Evolutionary conservation across 2,888 invertebrate genomes (phyloP).

Genomic region (Epinotia bilunana): DNA sequence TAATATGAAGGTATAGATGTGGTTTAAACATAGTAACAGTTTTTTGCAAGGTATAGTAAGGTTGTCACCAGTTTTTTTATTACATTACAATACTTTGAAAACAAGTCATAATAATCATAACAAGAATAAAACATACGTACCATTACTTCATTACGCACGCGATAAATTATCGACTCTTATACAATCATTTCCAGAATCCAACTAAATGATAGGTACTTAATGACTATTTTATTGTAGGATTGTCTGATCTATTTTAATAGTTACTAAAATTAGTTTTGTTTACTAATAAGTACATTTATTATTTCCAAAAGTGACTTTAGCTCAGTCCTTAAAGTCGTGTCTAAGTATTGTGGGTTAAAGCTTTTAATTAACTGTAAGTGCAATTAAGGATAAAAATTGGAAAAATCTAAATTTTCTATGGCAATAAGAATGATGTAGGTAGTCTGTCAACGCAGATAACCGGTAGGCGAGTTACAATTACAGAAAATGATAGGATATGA

Average conservation of each 20-base stretch:
- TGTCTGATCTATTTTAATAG: not conserved
- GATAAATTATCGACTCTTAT: conserved; percentile 7
- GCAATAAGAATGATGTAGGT: conserved; percentile 3
- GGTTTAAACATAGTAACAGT: no score
- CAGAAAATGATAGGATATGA: not conserved
- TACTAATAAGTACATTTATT: conserved; percentile 9
- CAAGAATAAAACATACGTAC: conserved; percentile 7
- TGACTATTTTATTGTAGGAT: not conserved
- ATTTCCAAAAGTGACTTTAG: conserved; percentile 8
- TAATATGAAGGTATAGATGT: no score
- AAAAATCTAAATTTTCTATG: conserved; percentile 11
- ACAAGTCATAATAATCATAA: not conserved
- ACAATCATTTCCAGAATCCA: not conserved
- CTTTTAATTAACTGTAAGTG: conserved; percentile 11
- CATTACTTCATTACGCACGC: not conserved
- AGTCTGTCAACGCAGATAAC: conserved; percentile 20
- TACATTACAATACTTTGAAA: not conserved
- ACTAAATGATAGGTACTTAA: not conserved
- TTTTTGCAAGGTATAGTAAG: no score
- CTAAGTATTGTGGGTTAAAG: conserved; percentile 3
- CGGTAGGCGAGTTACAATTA: not conserved
- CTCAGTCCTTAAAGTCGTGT: not conserved
- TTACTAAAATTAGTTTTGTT: not conserved
- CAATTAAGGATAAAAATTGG: conserved; percentile 19
- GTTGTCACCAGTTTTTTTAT: no score